phyloP scores from a whole-genome alignment of 2,888 invertebrate species.

The Piscicola geometra region DNA sequence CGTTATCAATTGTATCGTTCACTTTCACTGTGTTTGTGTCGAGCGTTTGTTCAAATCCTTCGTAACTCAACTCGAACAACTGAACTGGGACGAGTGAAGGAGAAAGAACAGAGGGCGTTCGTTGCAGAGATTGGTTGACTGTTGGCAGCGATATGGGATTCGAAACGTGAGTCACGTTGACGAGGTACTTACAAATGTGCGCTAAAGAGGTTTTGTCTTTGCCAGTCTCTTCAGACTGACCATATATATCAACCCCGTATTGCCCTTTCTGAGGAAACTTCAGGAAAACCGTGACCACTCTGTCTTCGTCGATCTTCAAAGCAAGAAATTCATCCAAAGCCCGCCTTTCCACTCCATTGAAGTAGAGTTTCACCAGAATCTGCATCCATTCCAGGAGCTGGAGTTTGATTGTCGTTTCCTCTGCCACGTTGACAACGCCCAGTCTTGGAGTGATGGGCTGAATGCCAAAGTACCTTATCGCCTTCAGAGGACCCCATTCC shows the following conservation, averaged over 20 bases:
- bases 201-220: conserved; percentile 63
- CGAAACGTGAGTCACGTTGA: conserved; percentile 63
- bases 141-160: conserved; percentile 30
- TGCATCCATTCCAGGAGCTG: conserved; percentile 47
- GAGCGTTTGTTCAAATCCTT: background rate
- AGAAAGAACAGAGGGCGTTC: background rate
- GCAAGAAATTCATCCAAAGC: conserved; percentile 82
- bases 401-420: conserved; percentile 84
- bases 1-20: background rate
- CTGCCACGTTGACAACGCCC: conserved; percentile 75
- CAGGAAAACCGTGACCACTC: conserved; percentile 77
- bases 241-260: conserved; percentile 95
- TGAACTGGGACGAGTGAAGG: background rate
- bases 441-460: conserved; percentile 67
- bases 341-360: conserved; percentile 90
- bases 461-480: conserved; percentile 82
- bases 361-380: conserved; percentile 65
- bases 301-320: conserved; percentile 70
- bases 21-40: background rate
- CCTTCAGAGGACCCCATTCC: conserved; percentile 97
- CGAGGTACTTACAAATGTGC: conserved; percentile 98
- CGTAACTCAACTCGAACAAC: background rate
- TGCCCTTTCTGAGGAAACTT: conserved; percentile 68
- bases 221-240: conserved; percentile 66
- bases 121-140: conserved; percentile 42